Base-by-base conservation (phyloP, 1,140 invertebrate species). In the Diplogasteroides magnus region DNA sequence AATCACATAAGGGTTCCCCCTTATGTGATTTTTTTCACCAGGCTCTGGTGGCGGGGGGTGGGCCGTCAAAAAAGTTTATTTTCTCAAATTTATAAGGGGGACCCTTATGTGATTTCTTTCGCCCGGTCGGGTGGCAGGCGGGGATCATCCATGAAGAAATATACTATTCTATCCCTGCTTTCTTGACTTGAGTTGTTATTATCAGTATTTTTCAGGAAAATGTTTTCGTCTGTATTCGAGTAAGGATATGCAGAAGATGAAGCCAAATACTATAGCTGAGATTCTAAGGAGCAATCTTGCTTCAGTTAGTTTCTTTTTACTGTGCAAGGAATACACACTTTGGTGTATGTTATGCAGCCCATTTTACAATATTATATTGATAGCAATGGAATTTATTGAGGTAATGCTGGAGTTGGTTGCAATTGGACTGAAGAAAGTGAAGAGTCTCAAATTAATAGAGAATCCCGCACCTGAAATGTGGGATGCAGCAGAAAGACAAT, bases 371-470 rank as follows among this genome's bases (percentile, higher is more conserved):
- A 25, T 3, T 72, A n/a, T 26, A 25, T 83, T 78, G 74, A 84
- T 84, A 68, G 64, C 84, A 48, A 71, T 48, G 6, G 19, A 48
- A 48, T 11, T 11, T 48, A 48, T 11, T 82, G 29, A 84, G 77
- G 84, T 86, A 2, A 78, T 85, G 0, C 76, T 86, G 31, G 84
- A 86, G 73, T 71, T 86, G n/a, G 68, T 85, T 69, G 80, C 84
- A n/a, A 69, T 86, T 61, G 85, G 85, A 23, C 82, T 86, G 55
- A 71, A 78, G 62, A 82, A 85, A 72, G 71, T 85, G 2, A 56
- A 82, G 2, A 80, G 78, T 31, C 83, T 86, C 78, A 82, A 85
- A 72, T 85, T 86, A 66, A 84, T 86, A 76, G 84, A 86, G 68
- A 83, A 83, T 70, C 86, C 86, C 19, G 75, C 77, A 19, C 26